Evolutionary conservation across 2,888 invertebrate species (phyloP).

Genomic region (Polyommatus icarus): DNA sequence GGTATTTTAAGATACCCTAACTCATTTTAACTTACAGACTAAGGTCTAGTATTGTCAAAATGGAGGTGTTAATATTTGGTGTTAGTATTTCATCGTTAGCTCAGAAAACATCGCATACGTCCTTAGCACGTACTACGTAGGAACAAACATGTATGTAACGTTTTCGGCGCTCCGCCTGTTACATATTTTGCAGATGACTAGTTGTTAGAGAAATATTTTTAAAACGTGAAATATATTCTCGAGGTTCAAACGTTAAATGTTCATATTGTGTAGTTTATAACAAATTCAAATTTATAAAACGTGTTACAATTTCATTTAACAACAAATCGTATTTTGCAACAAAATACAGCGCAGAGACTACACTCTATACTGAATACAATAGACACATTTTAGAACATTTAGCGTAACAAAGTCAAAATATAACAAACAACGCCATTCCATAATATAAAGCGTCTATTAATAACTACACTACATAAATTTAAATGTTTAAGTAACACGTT

Average conservation of each 20-base stretch:
- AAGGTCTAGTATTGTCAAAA: slow-evolving; percentile 23
- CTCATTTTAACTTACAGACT: slow-evolving; percentile 8
- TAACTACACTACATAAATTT: slow-evolving; percentile 25
- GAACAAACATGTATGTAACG: background rate
- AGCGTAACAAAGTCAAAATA: slow-evolving; percentile 9
- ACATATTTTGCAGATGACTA: slow-evolving; percentile 7
- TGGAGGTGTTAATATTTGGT: slow-evolving; percentile 24
- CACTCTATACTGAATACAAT: background rate
- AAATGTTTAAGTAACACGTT: slow-evolving; percentile 27
- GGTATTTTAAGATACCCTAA: background rate
- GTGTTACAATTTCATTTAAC: background rate
- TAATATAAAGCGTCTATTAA: slow-evolving; percentile 19
- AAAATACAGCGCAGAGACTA: background rate
- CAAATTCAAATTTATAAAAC: background rate
- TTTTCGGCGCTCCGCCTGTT: background rate
- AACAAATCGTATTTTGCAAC: background rate
- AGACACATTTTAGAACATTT: slow-evolving; percentile 15
- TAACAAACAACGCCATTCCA: slow-evolving; percentile 28
- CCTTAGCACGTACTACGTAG: background rate
- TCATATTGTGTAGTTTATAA: background rate
- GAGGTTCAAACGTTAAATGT: slow-evolving; percentile 5
- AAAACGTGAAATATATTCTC: background rate
- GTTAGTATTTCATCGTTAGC: slow-evolving; percentile 2
- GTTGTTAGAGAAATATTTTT: slow-evolving; percentile 13
- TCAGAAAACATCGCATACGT: background rate